These are phyloP conservation scores for Chaunax sp. DNA, from an alignment of 2,797 vertebrate species.

Conservation along the genomic window DNA sequence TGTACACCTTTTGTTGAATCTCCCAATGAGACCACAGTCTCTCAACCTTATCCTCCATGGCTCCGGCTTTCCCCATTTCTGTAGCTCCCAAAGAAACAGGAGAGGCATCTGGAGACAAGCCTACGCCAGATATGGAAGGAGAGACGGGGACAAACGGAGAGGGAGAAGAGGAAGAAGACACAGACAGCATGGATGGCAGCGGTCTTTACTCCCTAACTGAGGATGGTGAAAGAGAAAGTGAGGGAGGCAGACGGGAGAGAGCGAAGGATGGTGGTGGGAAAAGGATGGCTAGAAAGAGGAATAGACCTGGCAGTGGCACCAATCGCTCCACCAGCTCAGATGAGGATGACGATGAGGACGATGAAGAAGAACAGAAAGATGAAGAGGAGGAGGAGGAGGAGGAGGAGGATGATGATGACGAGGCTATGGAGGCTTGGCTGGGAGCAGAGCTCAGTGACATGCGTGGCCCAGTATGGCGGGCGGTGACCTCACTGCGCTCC, in stretches of 20 bases:
- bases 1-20: constrained; percentile 1
- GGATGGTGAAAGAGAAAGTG: constrained; percentile 82
- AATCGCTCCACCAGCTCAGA: constrained; percentile 88
- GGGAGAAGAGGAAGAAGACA: constrained; percentile 90
- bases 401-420: constrained; percentile 88
- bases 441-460: constrained; percentile 89
- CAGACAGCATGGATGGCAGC: constrained; percentile 96
- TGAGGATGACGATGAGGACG: constrained; percentile 72
- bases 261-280: constrained; percentile 65
- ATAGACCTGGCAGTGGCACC: constrained; percentile 76
- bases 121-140: constrained; percentile 65
- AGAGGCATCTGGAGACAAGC: constrained; percentile 71
- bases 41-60: constrained; percentile 10
- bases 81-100: constrained; percentile 69
- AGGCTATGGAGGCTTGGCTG: constrained; percentile 94
- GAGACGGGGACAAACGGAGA: constrained; percentile 49
- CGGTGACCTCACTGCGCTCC: constrained; percentile 87
- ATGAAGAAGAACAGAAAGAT: constrained; percentile 80
- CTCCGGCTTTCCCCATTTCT: constrained; percentile 31
- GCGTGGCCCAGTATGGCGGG: constrained; percentile 87
- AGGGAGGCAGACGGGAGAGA: constrained; percentile 72
- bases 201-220: constrained; percentile 91
- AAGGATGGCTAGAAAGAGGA: constrained; percentile 80
- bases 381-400: constrained; percentile 80
- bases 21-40: constrained; percentile 18